phyloP scores from a whole-genome alignment of 2,797 vertebrate genomes.

The Pyrocephalus nanus region DNA sequence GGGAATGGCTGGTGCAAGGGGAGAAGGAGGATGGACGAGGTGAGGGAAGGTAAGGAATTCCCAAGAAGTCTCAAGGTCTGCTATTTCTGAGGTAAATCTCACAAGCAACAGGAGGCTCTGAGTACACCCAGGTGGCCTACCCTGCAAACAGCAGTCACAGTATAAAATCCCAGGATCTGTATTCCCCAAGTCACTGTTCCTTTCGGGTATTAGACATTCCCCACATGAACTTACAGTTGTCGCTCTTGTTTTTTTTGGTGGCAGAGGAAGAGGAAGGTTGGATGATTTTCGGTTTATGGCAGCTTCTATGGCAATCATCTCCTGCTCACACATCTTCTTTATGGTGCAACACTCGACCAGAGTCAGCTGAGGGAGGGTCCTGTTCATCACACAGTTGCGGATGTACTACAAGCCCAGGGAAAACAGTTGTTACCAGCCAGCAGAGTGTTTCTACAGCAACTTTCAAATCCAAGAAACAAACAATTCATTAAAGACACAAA shows the following conservation, averaged over 20 bases:
- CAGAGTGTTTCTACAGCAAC: background rate
- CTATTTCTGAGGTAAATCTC: background rate
- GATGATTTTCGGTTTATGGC: conserved; percentile 87
- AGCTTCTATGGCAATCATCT: conserved; percentile 87
- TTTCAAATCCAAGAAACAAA: background rate
- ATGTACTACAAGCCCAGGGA: conserved; percentile 83
- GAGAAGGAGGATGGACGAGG: background rate
- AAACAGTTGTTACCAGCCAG: background rate
- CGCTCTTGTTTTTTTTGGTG: conserved; percentile 91
- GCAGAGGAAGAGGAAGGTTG: conserved; percentile 90
- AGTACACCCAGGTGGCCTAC: background rate
- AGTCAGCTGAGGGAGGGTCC: conserved; percentile 88
- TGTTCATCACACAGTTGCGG: conserved; percentile 86
- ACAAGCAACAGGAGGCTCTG: background rate
- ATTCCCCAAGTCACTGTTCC: background rate
- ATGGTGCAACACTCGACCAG: conserved; percentile 88
- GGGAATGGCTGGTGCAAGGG: accelerated
- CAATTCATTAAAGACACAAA: background rate
- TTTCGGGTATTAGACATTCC: background rate
- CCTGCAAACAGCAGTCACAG: background rate
- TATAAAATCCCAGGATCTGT: background rate
- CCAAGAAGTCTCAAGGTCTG: background rate
- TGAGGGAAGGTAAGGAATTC: background rate
- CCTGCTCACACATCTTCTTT: conserved; percentile 91
- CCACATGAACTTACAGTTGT: conserved; percentile 82